Evolutionary conservation across 2,888 invertebrate genomes (phyloP).

Genomic region (Dynastes grantii): DNA sequence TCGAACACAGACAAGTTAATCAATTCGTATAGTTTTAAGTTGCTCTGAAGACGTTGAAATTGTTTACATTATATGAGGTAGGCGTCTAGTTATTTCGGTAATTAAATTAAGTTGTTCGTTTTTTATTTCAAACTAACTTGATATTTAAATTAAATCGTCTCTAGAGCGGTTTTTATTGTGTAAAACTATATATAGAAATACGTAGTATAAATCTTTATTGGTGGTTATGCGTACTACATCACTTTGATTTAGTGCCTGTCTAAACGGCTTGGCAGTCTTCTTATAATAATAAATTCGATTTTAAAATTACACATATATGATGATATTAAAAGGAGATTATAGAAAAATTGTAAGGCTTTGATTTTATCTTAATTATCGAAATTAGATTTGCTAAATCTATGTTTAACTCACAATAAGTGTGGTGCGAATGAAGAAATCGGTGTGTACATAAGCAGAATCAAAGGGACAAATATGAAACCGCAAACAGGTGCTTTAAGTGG

Average conservation of each 20-base stretch:
- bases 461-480: too few species aligned
- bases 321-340: too few species aligned
- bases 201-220: conserved; percentile 4
- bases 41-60: background rate
- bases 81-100: background rate
- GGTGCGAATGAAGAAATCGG: too few species aligned
- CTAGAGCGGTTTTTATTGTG: background rate
- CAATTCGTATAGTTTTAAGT: too few species aligned
- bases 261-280: conserved; percentile 9
- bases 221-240: background rate
- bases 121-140: background rate
- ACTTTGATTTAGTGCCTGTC: conserved; percentile 7
- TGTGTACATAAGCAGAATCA: too few species aligned
- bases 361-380: too few species aligned
- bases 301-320: too few species aligned
- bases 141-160: background rate
- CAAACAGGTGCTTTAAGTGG: too few species aligned
- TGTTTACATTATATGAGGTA: background rate
- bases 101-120: background rate
- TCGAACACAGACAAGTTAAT: too few species aligned
- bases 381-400: too few species aligned
- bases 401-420: too few species aligned
- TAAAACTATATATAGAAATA: background rate
- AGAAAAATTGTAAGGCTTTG: too few species aligned
- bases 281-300: background rate